phyloP scores from a whole-genome alignment of 2,113 vertebrate genomes.

The Sceloporus tristichus region DNA sequence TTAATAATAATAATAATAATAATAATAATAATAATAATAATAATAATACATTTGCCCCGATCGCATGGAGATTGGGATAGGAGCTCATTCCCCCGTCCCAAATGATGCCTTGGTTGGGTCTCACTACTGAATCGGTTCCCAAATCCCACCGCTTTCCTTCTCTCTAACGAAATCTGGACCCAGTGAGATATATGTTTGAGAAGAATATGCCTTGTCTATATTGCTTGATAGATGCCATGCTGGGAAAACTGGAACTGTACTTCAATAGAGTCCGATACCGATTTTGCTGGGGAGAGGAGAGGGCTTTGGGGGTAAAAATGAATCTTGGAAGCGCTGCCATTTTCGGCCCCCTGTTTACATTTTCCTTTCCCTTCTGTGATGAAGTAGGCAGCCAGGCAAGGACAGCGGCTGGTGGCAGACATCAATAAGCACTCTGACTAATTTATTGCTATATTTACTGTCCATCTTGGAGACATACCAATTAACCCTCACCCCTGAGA shows the following conservation, averaged over 20 bases:
- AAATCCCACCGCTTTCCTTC: not conserved
- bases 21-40: no score
- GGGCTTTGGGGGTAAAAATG: slow-evolving; percentile 9
- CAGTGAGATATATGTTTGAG: slow-evolving; percentile 23
- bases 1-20: no score
- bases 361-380: slow-evolving; percentile 16
- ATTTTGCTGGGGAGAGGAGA: slow-evolving; percentile 8
- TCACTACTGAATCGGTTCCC: not conserved
- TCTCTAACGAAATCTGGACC: not conserved
- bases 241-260: slow-evolving; percentile 34
- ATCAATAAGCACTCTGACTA: slow-evolving; percentile 27
- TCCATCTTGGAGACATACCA: slow-evolving; percentile 16
- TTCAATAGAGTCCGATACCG: slow-evolving; percentile 9
- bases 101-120: not conserved
- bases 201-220: slow-evolving; percentile 19
- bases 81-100: not conserved
- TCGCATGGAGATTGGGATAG: not conserved
- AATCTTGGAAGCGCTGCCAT: slow-evolving; percentile 20
- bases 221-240: slow-evolving; percentile 32
- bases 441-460: slow-evolving; percentile 35
- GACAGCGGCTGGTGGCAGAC: slow-evolving; percentile 12
- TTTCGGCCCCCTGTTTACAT: not conserved
- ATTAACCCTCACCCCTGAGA: slow-evolving; percentile 17
- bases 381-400: slow-evolving; percentile 1
- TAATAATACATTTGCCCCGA: no score